Conservation (phyloP, 2,797 vertebrate genomes). For the Florisuga fusca region DNA sequence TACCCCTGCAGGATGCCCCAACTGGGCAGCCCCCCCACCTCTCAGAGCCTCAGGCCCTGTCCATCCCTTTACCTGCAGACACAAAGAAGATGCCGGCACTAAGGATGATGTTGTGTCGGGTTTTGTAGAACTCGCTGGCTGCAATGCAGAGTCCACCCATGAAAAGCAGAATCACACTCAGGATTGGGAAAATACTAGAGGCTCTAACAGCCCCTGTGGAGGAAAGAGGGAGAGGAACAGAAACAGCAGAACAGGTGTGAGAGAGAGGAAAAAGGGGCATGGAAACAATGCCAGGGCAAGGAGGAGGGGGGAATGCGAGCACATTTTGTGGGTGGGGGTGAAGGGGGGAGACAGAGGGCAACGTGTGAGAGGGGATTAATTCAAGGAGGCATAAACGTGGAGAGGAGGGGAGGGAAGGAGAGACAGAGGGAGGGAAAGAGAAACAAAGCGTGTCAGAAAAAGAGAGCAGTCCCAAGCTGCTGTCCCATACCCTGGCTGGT, state of each 20-base stretch:
- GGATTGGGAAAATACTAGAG: slow-evolving; percentile 98
- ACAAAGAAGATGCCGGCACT: slow-evolving; percentile 98
- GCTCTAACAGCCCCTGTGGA: slow-evolving; percentile 92
- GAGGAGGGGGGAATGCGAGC: fast-evolving
- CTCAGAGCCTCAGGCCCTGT: fast-evolving
- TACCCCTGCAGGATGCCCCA: background rate
- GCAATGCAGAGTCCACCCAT: slow-evolving; percentile 98
- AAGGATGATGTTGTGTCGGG: slow-evolving; percentile 99
- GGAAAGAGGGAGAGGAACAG: slow-evolving; percentile 46
- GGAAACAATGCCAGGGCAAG: background rate
- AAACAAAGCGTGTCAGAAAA: slow-evolving; percentile 34
- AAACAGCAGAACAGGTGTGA: slow-evolving; percentile 28
- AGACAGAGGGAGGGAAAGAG: slow-evolving; percentile 12
- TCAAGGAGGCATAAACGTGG: background rate
- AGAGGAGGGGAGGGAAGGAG: background rate
- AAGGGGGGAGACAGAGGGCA: background rate
- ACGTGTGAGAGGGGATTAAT: background rate
- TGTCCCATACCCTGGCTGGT: background rate
- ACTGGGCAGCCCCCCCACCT: background rate
- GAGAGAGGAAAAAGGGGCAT: background rate
- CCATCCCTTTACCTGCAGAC: slow-evolving; percentile 88
- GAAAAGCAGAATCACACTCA: slow-evolving; percentile 98
- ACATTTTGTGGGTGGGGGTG: background rate
- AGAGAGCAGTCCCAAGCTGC: background rate
- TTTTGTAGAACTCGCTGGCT: slow-evolving; percentile 99